These are phyloP conservation scores for Empidonax traillii DNA, from an alignment of 2,113 vertebrate species.

Conservation along the genomic window DNA sequence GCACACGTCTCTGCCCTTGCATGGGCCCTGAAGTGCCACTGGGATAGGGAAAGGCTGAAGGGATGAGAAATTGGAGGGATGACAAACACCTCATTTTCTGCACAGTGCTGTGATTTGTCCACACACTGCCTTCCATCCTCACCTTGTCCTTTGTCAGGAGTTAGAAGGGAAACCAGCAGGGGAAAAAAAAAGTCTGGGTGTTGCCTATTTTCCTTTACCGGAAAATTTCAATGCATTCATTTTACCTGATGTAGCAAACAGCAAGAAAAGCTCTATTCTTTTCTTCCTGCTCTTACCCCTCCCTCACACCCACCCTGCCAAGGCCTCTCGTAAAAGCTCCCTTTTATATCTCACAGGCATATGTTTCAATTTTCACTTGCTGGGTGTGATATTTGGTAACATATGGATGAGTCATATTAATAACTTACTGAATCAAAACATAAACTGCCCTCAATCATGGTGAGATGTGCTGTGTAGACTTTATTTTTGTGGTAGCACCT, in stretches of 20 bases:
- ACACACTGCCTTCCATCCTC: not conserved
- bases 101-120: not conserved
- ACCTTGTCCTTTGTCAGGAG: not conserved
- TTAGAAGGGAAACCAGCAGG: not conserved
- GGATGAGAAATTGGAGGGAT: not conserved
- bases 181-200: not conserved
- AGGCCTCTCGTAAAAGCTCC: slow-evolving; percentile 7
- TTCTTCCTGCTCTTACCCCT: not conserved
- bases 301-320: not conserved
- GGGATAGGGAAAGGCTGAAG: not conserved
- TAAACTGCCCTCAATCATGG: slow-evolving; percentile 1
- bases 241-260: not conserved
- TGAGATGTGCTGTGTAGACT: not conserved
- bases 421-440: slow-evolving; percentile 44
- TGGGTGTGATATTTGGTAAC: slow-evolving; percentile 45
- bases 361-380: slow-evolving; percentile 63
- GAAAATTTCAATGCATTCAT: not conserved
- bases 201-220: not conserved
- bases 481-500: not conserved
- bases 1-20: not conserved
- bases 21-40: not conserved
- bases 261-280: not conserved
- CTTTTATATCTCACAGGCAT: slow-evolving; percentile 53
- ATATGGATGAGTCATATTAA: slow-evolving; percentile 46
- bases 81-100: not conserved